Percentiles rank a stretch among this genome's conserved stretches.
Evolutionary conservation across 2,888 invertebrate species (phyloP).

Genomic region (Oxyscelio sp.): DNA sequence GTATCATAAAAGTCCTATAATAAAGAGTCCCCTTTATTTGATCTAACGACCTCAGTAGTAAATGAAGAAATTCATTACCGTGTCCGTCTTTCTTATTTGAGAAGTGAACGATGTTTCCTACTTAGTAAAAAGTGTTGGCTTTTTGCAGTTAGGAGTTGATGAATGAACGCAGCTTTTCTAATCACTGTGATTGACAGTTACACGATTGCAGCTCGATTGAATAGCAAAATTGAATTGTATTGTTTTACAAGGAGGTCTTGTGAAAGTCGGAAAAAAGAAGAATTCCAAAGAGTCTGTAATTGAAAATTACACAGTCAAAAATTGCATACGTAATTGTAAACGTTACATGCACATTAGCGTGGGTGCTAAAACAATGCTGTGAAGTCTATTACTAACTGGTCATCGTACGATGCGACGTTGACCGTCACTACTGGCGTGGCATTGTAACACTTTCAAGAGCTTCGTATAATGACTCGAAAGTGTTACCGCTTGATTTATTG

Average conservation of each 20-base stretch:
- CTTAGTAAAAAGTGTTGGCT: background rate
- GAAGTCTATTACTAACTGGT: conserved; percentile 33
- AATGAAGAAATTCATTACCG: conserved; percentile 3
- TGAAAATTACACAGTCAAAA: no score
- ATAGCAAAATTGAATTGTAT: conserved; percentile 65
- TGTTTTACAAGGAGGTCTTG: conserved; percentile 51
- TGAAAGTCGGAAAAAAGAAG: conserved; percentile 47
- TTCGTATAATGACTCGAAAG: conserved; percentile 46
- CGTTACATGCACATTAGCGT: conserved; percentile 56
- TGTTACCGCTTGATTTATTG: conserved; percentile 57
- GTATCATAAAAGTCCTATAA: conserved; percentile 33
- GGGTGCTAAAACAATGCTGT: conserved; percentile 50
- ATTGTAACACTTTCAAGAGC: conserved; percentile 64
- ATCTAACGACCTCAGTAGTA: conserved; percentile 6
- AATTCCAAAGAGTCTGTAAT: conserved; percentile 32
- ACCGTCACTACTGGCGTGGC: conserved; percentile 69
- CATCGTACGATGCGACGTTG: conserved; percentile 70
- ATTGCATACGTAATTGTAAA: no score
- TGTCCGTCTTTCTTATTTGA: background rate
- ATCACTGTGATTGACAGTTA: conserved; percentile 50
- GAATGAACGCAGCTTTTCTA: conserved; percentile 17
- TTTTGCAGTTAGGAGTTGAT: conserved; percentile 2
- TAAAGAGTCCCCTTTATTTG: conserved; percentile 21
- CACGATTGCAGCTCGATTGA: conserved; percentile 26
- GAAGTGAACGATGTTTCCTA: background rate